These are phyloP conservation scores for Cervus canadensis DNA, from an alignment of 2,113 vertebrate genomes.

Conservation along the genomic window DNA sequence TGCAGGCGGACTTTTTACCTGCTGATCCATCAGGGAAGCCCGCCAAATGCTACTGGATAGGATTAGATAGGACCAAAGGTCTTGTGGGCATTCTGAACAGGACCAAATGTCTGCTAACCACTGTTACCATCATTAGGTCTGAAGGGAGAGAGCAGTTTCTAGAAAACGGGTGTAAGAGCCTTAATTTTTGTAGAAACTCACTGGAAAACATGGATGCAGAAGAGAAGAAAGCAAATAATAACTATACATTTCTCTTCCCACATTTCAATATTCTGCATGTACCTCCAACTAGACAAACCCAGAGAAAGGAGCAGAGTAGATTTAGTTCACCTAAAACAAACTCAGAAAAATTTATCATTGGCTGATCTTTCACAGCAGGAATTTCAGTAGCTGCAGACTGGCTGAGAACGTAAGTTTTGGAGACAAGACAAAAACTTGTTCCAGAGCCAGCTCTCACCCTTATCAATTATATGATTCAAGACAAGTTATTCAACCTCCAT, in stretches of 20 bases:
- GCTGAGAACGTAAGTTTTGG: neutral
- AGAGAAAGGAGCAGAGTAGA: neutral
- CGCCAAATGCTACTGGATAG: neutral
- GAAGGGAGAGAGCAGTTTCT: neutral
- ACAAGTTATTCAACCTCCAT: neutral
- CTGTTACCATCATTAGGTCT: neutral
- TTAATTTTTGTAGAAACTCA: neutral
- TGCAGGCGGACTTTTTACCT: neutral
- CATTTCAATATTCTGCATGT: neutral
- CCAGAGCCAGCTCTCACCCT: neutral
- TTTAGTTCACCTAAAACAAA: neutral
- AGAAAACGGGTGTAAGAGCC: neutral
- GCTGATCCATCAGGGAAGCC: neutral
- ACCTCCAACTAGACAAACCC: neutral
- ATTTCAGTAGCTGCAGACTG: neutral
- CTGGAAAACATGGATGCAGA: neutral
- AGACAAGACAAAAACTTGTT: neutral
- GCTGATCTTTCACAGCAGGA: neutral
- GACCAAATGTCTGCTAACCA: neutral
- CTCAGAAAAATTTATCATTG: neutral
- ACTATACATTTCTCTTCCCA: neutral
- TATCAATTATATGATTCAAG: neutral
- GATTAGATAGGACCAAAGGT: neutral
- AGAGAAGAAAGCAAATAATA: neutral
- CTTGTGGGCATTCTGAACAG: neutral